Percentiles rank a stretch among this genome's conserved stretches.
Conservation (phyloP, 2,113 vertebrate genomes). For the Dendropsophus ebraccatus region DNA sequence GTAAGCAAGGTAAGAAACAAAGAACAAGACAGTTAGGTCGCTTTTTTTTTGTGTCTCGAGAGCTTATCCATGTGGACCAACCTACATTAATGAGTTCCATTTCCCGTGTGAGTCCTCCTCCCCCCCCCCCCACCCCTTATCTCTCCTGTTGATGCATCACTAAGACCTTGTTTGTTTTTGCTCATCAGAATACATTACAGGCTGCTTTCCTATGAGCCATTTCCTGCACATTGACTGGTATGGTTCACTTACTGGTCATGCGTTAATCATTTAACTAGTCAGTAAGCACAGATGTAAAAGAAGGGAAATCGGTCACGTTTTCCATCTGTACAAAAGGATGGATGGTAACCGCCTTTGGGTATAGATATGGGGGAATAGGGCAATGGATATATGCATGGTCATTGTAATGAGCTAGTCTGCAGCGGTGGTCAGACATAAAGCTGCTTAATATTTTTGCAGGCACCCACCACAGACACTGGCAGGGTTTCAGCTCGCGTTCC, state of each 20-base stretch:
- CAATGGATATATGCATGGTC: not conserved
- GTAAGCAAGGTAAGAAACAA: not conserved
- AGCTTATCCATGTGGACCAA: not conserved
- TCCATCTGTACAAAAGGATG: not conserved
- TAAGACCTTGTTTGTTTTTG: conserved; percentile 37
- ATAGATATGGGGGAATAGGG: not conserved
- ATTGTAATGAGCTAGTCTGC: not conserved
- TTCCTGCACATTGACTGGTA: conserved; percentile 26
- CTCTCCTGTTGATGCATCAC: not conserved
- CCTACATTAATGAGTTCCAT: not conserved
- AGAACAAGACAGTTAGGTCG: not conserved
- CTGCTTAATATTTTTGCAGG: too few relatives aligned
- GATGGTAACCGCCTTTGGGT: not conserved
- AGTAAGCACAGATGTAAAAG: not conserved
- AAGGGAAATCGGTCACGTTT: not conserved
- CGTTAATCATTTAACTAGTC: conserved; percentile 48
- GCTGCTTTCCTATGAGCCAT: conserved; percentile 25
- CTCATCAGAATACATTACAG: not conserved
- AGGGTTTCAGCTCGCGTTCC: not conserved
- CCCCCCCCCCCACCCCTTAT: not conserved
- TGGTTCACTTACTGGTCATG: conserved; percentile 38
- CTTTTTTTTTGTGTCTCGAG: not conserved
- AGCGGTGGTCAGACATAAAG: not conserved
- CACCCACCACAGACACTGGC: not conserved
- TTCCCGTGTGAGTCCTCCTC: not conserved